These are phyloP conservation scores for Rotaria macrura DNA, from an alignment of 2,888 invertebrate species.

Conservation along the genomic window DNA sequence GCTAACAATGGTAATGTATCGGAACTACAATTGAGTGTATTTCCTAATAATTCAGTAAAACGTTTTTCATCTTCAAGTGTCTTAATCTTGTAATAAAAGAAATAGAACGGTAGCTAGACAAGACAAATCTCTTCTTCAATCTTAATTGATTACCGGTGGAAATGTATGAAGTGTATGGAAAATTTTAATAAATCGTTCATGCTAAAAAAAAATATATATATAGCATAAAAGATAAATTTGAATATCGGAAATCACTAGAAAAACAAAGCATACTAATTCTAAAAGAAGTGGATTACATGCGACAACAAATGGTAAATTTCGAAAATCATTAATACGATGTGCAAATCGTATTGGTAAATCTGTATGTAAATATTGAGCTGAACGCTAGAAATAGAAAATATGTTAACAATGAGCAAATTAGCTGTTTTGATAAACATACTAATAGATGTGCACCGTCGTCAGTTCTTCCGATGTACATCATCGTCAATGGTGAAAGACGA, in stretches of 20 bases:
- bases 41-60: conserved; percentile 21
- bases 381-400: conserved; percentile 46
- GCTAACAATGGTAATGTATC: conserved; percentile 26
- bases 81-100: not conserved
- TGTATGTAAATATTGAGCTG: conserved; percentile 55
- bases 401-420: no score
- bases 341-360: conserved; percentile 55
- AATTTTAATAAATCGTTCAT: conserved; percentile 55
- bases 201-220: conserved; percentile 44
- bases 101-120: no score
- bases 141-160: conserved; percentile 1
- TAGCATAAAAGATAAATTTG: no score
- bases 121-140: no score
- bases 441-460: conserved; percentile 52
- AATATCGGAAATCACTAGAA: no score
- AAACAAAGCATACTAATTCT: conserved; percentile 46
- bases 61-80: conserved; percentile 20
- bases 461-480: conserved; percentile 53
- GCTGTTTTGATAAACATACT: conserved; percentile 39
- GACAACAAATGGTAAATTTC: conserved; percentile 54
- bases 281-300: conserved; percentile 55
- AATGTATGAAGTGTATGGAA: conserved; percentile 50
- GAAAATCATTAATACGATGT: conserved; percentile 53
- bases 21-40: conserved; percentile 27
- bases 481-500: conserved; percentile 53